Percentiles rank a stretch among this genome's conserved stretches.
These are phyloP conservation scores for Coluber constrictor DNA, from an alignment of 2,797 vertebrate genomes.

Conservation along the genomic window DNA sequence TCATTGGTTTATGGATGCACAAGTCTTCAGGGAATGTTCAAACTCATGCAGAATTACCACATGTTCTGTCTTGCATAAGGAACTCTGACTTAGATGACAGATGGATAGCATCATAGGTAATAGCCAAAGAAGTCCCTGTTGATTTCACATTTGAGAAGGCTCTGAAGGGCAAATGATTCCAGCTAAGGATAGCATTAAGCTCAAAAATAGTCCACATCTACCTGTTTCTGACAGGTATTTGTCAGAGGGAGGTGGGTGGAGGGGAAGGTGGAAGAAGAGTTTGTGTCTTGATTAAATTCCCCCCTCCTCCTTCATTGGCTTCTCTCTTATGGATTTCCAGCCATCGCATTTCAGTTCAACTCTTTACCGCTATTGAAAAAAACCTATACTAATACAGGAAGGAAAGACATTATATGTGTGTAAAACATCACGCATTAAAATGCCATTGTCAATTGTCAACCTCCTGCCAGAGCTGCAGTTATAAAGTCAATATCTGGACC, in stretches of 20 bases:
- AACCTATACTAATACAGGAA: slow-evolving; percentile 14
- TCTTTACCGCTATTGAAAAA: slow-evolving; percentile 14
- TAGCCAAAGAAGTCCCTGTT: slow-evolving; percentile 43
- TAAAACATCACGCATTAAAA: neutral
- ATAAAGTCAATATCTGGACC: neutral
- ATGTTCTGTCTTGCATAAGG: slow-evolving; percentile 29
- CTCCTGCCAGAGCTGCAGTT: neutral
- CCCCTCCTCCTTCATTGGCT: slow-evolving; percentile 7
- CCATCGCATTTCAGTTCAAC: slow-evolving; percentile 25
- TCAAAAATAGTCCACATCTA: slow-evolving; percentile 55
- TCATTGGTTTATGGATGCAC: slow-evolving; percentile 47
- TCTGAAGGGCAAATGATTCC: slow-evolving; percentile 39
- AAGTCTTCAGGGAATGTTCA: slow-evolving; percentile 44
- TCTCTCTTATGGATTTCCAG: slow-evolving; percentile 29
- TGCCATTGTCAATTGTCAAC: neutral
- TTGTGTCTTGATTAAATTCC: slow-evolving; percentile 33
- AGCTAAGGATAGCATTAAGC: slow-evolving; percentile 48
- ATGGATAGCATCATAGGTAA: slow-evolving; percentile 34
- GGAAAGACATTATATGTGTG: neutral
- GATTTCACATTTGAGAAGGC: slow-evolving; percentile 35
- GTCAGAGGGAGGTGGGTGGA: neutral
- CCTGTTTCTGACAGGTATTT: slow-evolving; percentile 53
- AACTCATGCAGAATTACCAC: neutral
- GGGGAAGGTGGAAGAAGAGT: neutral
- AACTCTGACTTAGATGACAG: slow-evolving; percentile 44